Percentiles rank a stretch among this genome's conserved stretches.
phyloP scores from a whole-genome alignment of 2,797 vertebrate genomes.

The Periophthalmus magnuspinnatus region DNA sequence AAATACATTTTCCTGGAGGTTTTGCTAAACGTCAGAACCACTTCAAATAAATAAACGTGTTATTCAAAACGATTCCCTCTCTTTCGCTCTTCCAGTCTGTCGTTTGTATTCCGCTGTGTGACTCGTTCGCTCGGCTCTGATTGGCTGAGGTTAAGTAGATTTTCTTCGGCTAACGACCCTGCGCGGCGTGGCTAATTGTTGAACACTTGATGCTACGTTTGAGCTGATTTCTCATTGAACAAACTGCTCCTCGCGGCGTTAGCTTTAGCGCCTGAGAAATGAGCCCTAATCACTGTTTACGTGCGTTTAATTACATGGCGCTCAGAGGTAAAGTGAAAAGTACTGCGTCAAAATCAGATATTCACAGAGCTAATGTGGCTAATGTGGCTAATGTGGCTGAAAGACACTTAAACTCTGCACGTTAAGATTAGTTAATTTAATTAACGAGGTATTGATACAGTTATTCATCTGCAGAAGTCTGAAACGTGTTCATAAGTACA shows the following conservation, averaged over 20 bases:
- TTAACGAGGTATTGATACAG: no score
- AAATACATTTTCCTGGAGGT: no score
- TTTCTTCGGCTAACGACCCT: constrained; percentile 19
- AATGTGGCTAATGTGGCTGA: no score
- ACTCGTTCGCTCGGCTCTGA: constrained; percentile 25
- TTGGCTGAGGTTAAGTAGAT: constrained; percentile 36
- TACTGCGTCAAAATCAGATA: not conserved
- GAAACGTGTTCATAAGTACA: no score
- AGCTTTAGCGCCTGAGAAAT: constrained; percentile 32
- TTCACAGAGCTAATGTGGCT: not conserved
- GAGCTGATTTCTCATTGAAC: constrained; percentile 22
- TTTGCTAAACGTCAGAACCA: no score
- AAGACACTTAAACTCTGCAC: no score
- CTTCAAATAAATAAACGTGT: no score
- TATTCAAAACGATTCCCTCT: no score
- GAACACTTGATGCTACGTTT: constrained; percentile 14
- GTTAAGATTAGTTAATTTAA: no score
- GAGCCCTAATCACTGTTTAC: constrained; percentile 30
- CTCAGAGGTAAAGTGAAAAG: constrained; percentile 13
- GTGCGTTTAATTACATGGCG: constrained; percentile 42
- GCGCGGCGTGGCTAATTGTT: constrained; percentile 32
- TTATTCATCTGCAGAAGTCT: no score
- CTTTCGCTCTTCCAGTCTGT: not conserved
- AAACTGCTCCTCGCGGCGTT: constrained; percentile 33
- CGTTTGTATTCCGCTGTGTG: not conserved